These are phyloP conservation scores for Phacellophora camtschatica DNA, from an alignment of 30 jellyfish, hydroid and myxozoan genomes.

Conservation along the genomic window DNA sequence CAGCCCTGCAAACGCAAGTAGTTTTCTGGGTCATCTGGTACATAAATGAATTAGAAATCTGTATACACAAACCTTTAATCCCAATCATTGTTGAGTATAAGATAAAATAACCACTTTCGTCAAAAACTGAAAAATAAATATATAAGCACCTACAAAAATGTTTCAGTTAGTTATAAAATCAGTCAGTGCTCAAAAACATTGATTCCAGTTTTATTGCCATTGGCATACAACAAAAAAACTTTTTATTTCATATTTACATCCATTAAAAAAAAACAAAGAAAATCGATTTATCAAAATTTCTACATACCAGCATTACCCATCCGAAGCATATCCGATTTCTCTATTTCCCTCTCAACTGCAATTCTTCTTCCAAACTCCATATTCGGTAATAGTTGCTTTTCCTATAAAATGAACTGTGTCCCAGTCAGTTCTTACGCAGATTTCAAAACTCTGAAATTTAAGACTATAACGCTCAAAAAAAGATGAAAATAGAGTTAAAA, in stretches of 20 bases:
- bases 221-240: too few species aligned
- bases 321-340: conserved; percentile 76
- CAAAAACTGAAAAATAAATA: conserved; percentile 73
- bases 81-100: conserved; percentile 95
- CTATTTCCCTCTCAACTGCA: conserved; percentile 95
- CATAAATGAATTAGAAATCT: neutral
- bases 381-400: conserved; percentile 63
- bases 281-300: too few species aligned
- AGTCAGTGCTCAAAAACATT: too few species aligned
- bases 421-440: neutral
- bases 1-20: too few species aligned
- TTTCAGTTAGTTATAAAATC: too few species aligned
- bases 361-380: conserved; percentile 98
- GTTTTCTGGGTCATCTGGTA: neutral
- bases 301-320: conserved; percentile 83
- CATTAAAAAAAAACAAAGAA: too few species aligned
- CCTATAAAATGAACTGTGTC: conserved; percentile 28
- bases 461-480: too few species aligned
- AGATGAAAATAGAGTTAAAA: too few species aligned
- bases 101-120: conserved; percentile 95
- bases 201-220: too few species aligned
- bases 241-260: too few species aligned
- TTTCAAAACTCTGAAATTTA: neutral
- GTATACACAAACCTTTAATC: conserved; percentile 65
- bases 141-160: neutral